phyloP scores from a whole-genome alignment of 2,888 invertebrate species.

The Napeogenes inachia region DNA sequence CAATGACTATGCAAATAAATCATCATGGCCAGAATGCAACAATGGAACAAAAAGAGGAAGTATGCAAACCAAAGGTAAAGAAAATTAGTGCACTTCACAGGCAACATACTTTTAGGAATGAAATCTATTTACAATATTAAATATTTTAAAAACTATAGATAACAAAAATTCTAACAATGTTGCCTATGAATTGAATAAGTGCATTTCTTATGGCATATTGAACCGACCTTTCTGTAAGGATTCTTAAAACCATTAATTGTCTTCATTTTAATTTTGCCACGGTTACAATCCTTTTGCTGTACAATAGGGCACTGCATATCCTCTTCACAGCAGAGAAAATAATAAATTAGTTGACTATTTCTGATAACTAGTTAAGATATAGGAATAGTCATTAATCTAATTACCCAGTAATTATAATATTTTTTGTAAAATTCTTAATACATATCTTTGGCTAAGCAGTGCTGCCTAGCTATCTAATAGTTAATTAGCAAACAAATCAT shows the following conservation, averaged over 20 bases:
- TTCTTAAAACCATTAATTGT: constrained; percentile 68
- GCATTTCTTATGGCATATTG: constrained; percentile 37
- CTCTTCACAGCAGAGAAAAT: constrained; percentile 65
- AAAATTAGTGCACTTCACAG: constrained; percentile 54
- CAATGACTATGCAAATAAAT: constrained; percentile 41
- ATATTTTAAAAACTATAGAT: not conserved
- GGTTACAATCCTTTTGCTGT: constrained; percentile 63
- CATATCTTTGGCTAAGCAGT: constrained; percentile 12
- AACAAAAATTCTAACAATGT: constrained; percentile 35
- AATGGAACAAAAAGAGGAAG: constrained; percentile 59
- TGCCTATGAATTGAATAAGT: constrained; percentile 50
- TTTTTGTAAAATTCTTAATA: constrained; percentile 11
- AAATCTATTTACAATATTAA: not conserved
- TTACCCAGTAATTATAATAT: constrained; percentile 11
- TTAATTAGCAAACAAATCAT: constrained; percentile 19
- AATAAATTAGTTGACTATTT: constrained; percentile 35
- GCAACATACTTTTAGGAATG: constrained; percentile 41
- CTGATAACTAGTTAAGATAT: constrained; percentile 16
- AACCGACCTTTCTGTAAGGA: constrained; percentile 71
- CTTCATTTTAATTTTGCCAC: constrained; percentile 71
- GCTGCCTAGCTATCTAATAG: constrained; percentile 12
- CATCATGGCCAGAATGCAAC: constrained; percentile 41
- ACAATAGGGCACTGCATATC: constrained; percentile 73
- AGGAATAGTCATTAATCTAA: constrained; percentile 17
- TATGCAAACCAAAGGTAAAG: constrained; percentile 51